Evolutionary conservation across 2,888 invertebrate genomes (phyloP).

Genomic region (Marasmarcha lunaedactyla): DNA sequence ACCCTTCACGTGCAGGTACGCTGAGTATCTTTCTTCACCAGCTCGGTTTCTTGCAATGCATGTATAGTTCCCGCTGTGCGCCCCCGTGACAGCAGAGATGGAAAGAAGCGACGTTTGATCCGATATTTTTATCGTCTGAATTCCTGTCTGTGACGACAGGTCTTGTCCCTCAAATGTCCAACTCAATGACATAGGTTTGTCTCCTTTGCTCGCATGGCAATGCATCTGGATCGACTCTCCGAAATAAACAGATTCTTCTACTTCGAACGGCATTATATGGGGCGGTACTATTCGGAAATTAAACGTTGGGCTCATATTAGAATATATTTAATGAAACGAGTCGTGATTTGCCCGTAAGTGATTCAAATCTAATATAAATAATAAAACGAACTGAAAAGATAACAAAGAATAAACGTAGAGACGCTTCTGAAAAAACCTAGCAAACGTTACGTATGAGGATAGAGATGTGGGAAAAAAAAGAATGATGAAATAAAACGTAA

Average conservation of each 20-base stretch:
- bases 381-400: too few species aligned
- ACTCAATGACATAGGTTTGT: conserved; percentile 78
- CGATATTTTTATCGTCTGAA: conserved; percentile 74
- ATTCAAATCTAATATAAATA: too few species aligned
- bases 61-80: conserved; percentile 77
- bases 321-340: too few species aligned
- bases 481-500: too few species aligned
- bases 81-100: conserved; percentile 77
- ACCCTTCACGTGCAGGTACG: conserved; percentile 75
- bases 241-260: conserved; percentile 65
- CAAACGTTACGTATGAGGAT: too few species aligned
- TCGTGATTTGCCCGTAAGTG: too few species aligned
- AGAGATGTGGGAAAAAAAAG: too few species aligned
- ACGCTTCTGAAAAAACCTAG: too few species aligned
- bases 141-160: conserved; percentile 67
- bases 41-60: conserved; percentile 75
- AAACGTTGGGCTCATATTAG: conserved; percentile 32
- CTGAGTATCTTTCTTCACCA: conserved; percentile 70
- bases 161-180: conserved; percentile 79
- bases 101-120: conserved; percentile 75
- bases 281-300: conserved; percentile 67
- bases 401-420: too few species aligned
- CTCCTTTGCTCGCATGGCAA: conserved; percentile 75
- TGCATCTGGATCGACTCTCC: conserved; percentile 70
- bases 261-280: conserved; percentile 71